Base-by-base conservation (phyloP, 2,797 vertebrate genomes). In the Cynopterus sphinx region DNA sequence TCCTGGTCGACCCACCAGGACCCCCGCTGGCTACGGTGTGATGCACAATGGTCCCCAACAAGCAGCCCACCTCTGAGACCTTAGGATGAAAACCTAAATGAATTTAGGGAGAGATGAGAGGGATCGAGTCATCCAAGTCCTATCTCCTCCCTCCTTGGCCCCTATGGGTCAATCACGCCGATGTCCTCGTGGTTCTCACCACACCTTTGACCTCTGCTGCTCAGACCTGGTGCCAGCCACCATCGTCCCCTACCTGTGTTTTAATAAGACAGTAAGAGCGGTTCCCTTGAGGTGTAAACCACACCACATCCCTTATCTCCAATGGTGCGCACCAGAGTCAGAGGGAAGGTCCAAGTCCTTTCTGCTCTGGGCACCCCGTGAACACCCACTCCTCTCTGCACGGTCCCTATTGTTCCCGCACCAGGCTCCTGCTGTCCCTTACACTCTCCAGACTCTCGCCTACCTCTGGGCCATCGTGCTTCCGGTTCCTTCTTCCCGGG, bases 141-240 rank as follows among this genome's bases (percentile, higher is more conserved):
- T 22, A 3, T 31, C 26, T 2, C 17, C 4, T 86, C 13, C 24
- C 5, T 15, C 43, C 79, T n/a, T 9, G 33, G 7, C 15, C 41
- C 16, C 31, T 1, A 0, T 0, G 39, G 4, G 4, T 41, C 33
- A 0, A 0, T 31, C 33, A 11, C 0, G 1, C 11, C 41, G 13
- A 3, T 1, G 63, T 5, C 36, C 0, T 13, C 26, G 0, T 1
- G 22, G 24, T 12, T 33, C 70, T n/a, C 2, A 0, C 2, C 11
- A 8, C 12, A 15, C 63, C 31, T 63, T 41, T 12, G n/a, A 61
- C n/a, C 61, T 71, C 10, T 26, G 26, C 33, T 24, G 53, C 6
- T 59, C 46, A 0, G 3, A 28, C 10, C 11, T 1, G 0, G 59
- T 5, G 36, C n/a, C 13, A 28, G 41, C 28, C 87, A 9, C 0